Evolutionary conservation across 2,797 vertebrate genomes (phyloP), one percentile per base, ranked within the genome.

Genomic region (Echeneis naucrates): DNA sequence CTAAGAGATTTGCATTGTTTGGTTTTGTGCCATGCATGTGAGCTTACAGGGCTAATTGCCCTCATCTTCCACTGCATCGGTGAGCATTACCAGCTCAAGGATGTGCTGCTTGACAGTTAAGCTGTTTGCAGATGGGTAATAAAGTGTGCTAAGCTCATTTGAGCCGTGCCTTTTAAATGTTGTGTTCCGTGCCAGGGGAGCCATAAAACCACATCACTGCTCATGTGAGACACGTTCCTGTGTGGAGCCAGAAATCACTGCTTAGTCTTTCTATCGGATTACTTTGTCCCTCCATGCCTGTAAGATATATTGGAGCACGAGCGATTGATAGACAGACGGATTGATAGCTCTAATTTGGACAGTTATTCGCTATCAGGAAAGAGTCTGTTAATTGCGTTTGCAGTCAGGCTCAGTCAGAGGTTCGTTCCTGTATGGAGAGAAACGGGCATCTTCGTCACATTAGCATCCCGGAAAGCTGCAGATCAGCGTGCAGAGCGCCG

Each of bases 41-140:
- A 42, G 54, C 65, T 77, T 86, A 80, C 59, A 3, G 38, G 61
- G 48, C 78, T 89, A 92, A 90, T 90, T 88, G 86, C 75, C 59
- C 68, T 74, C 77, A 82, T 87, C 76, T 77, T 82, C 84, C 77
- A 74, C 71, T 38, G 60, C 72, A 68, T 77, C 68, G 72, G 68
- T 75, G 68, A 90, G 90, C 82, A 88, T 88, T 78, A 89, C 78
- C 75, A 75, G 88, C 72, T 83, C 75, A 77, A 83, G 83, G 68
- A 89, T 86, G 81, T 77, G 82, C 87, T 89, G 78, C 79, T 81
- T 88, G 88, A 91, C 89, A 88, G 90, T 92, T 92, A 87, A 87
- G 80, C 80, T 92, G 87, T 93, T 92, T 92, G 88, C 84, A 90
- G 87, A 92, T 81, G 85, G 85, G 84, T 88, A 88, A 91, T 93